Conservation (phyloP, 2,888 invertebrate species). For the Lacanobia oleracea region DNA sequence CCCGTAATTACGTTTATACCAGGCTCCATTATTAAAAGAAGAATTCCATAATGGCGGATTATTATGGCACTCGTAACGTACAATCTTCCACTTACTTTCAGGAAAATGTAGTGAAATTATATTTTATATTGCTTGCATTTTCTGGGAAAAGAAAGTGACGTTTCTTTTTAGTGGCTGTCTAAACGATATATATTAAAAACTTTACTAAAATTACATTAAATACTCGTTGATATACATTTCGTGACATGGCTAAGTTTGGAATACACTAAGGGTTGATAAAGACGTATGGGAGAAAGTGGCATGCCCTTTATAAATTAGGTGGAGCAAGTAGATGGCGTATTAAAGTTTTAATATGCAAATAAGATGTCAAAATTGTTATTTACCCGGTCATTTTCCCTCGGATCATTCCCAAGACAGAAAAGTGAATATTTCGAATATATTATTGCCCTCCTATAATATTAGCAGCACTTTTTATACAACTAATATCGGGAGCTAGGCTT, state of each 20-base stretch:
- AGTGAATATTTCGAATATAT: not conserved
- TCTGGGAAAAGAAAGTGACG: not conserved
- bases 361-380: too few species aligned
- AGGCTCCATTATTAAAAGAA: not conserved
- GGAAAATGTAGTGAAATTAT: not conserved
- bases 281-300: too few species aligned
- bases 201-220: too few species aligned
- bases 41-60: not conserved
- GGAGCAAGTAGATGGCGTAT: too few species aligned
- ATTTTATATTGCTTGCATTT: not conserved
- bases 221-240: too few species aligned
- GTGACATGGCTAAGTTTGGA: too few species aligned
- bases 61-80: not conserved
- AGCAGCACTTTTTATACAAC: slow-evolving; percentile 57
- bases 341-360: too few species aligned
- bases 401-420: not conserved
- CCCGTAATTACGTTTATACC: not conserved
- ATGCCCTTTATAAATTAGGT: too few species aligned
- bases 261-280: too few species aligned
- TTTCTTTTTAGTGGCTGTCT: not conserved
- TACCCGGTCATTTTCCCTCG: too few species aligned
- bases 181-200: not conserved
- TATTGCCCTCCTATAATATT: slow-evolving; percentile 24
- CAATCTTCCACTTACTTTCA: not conserved
- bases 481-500: slow-evolving; percentile 56